Conservation (phyloP, 2,797 vertebrate species). For the Gymnocypris eckloni region DNA sequence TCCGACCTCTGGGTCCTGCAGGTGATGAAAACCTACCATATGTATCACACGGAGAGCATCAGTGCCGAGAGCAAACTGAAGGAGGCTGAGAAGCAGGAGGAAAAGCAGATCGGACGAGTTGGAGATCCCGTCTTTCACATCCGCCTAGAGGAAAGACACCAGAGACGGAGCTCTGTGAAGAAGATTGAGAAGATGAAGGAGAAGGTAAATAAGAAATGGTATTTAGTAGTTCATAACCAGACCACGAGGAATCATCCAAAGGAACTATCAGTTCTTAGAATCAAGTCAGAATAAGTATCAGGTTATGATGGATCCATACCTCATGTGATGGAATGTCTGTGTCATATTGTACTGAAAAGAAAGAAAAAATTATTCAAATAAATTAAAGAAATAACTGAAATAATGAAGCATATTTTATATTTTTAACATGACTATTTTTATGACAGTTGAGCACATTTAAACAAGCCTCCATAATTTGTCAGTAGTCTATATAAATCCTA, state of each 20-base stretch:
- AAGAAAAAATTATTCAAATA: background rate
- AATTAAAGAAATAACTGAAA: background rate
- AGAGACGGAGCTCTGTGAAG: slow-evolving; percentile 93
- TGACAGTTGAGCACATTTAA: too few relatives aligned
- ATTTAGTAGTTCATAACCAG: background rate
- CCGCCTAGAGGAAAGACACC: slow-evolving; percentile 91
- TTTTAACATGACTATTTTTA: too few relatives aligned
- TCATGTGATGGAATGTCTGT: background rate
- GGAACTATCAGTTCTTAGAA: background rate
- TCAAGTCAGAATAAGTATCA: background rate
- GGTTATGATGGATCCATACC: background rate
- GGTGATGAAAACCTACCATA: slow-evolving; percentile 99
- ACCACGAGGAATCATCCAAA: background rate
- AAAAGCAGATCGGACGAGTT: slow-evolving; percentile 90
- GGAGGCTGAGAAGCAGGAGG: slow-evolving; percentile 97
- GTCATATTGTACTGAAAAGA: background rate
- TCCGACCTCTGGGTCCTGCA: slow-evolving; percentile 64
- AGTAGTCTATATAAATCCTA: too few relatives aligned
- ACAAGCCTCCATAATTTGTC: too few relatives aligned
- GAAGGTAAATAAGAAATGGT: slow-evolving; percentile 79
- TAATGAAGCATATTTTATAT: background rate
- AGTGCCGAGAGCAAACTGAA: slow-evolving; percentile 97
- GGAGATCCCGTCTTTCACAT: slow-evolving; percentile 92
- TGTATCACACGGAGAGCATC: slow-evolving; percentile 98
- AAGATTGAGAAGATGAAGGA: slow-evolving; percentile 99